These are phyloP conservation scores for Lasius fuliginosus DNA, from an alignment of 2,888 invertebrate species.

Conservation along the genomic window DNA sequence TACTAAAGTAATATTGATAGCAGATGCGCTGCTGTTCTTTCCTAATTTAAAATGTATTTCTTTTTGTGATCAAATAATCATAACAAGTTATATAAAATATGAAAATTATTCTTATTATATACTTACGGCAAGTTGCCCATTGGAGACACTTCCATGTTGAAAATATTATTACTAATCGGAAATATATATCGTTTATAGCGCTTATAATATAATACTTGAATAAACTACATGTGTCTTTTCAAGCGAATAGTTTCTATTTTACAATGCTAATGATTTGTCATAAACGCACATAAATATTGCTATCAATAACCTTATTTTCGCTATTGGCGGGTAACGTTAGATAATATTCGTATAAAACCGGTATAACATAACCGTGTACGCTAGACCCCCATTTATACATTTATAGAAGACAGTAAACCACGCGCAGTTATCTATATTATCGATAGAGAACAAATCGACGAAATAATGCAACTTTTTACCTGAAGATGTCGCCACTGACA, in stretches of 20 bases:
- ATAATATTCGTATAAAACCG: not conserved
- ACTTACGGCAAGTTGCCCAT: conserved; percentile 82
- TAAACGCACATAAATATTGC: not conserved
- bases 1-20: not conserved
- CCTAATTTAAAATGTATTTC: conserved; percentile 1
- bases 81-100: not conserved
- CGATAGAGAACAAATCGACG: not conserved
- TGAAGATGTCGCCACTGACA: conserved; percentile 15
- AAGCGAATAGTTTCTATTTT: conserved; percentile 10
- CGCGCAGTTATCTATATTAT: not conserved
- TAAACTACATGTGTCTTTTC: not conserved
- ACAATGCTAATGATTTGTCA: not conserved
- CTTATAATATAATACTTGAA: not conserved
- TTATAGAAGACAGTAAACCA: not conserved
- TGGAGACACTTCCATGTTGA: conserved; percentile 78
- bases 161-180: conserved; percentile 7
- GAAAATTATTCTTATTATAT: not conserved
- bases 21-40: not conserved
- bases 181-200: not conserved
- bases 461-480: not conserved
- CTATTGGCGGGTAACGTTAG: not conserved
- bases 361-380: not conserved
- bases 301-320: conserved; percentile 56
- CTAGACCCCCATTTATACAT: not conserved
- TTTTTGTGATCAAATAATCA: conserved; percentile 1